These are phyloP conservation scores for Thamnophis elegans DNA, from an alignment of 2,797 vertebrate species.

Conservation along the genomic window DNA sequence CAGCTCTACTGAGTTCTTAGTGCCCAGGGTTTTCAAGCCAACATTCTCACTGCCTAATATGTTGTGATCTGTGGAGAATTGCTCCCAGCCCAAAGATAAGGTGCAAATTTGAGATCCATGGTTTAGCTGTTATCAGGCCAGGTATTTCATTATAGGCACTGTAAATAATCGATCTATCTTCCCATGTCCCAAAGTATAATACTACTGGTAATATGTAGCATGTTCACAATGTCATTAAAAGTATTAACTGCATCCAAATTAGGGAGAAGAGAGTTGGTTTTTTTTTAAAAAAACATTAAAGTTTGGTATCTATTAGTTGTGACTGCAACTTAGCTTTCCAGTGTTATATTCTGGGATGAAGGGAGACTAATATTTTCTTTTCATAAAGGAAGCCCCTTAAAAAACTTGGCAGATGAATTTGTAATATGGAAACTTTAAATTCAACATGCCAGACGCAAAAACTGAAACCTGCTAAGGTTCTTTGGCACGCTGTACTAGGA, in stretches of 20 bases:
- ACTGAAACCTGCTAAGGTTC: too few species aligned
- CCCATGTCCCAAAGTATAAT: background rate
- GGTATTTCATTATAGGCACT: background rate
- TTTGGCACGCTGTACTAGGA: too few species aligned
- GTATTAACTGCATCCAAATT: background rate
- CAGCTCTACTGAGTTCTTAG: background rate
- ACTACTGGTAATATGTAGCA: background rate
- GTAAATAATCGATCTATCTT: background rate
- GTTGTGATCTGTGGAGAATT: background rate
- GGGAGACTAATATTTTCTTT: conserved; percentile 6
- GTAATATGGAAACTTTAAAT: conserved; percentile 3
- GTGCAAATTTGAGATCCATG: background rate
- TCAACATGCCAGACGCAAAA: too few species aligned
- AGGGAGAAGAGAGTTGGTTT: background rate
- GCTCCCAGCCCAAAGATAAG: background rate
- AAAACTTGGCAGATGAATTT: conserved; percentile 18
- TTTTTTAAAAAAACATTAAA: background rate
- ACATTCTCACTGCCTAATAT: background rate
- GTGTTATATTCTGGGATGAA: conserved; percentile 1
- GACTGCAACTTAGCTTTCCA: background rate
- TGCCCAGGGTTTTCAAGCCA: background rate
- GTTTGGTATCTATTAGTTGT: background rate
- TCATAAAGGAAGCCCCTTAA: conserved; percentile 1
- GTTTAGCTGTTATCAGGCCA: background rate
- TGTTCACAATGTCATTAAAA: background rate